Evolutionary conservation across 2,797 vertebrate genomes (phyloP), one percentile per base, ranked within the genome.

Genomic region (Psittacula echo): DNA sequence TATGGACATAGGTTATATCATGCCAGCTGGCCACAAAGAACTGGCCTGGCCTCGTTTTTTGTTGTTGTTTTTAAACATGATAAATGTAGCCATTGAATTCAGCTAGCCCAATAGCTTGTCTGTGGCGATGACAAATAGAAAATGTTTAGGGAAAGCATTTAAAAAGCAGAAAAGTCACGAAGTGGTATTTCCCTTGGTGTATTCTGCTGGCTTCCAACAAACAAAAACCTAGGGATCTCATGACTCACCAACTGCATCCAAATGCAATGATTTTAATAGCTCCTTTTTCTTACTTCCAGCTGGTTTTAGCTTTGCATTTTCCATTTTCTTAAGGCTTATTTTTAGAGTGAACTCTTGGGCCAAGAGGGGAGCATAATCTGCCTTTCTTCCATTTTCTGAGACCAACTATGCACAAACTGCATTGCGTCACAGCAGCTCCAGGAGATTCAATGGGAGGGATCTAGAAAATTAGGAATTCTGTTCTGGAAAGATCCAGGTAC

Each of bases 1-100:
- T 22, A 72, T n/a, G 23, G 29, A n/a, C 27, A 68, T 11, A 29
- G 29, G 39, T 66, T 15, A 15, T 30, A 34, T 30, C 5, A 3
- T 75, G 42, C 42, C 58, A 75, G 32, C 15, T 80, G 45, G 34
- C 45, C 5, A 6, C 42, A 61, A 84, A 51, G n/a, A 77, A 51
- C 41, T 68, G 27, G 1, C 37, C 19, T 61, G n/a, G 41, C 15
- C 2, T 44, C 8, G 0, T 0, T 14, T 67, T 73, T 73, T 58
- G 4, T 17, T 77, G 11, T 24, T 70, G 29, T 26, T 91, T 90
- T 81, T 65, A 90, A 68, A n/a, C 24, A 60, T 60, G 22, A 29
- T 60, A 53, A 86, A 54, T 32, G 41, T 11, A 85, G 37, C 10
- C 17, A 7, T 39, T 72, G 34, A 11, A 68, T 84, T 75, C 29